A percentile compares a stretch with the other conserved stretches of the same genome.
Conservation (phyloP, 2,888 invertebrate species). For the Agrochola macilenta region DNA sequence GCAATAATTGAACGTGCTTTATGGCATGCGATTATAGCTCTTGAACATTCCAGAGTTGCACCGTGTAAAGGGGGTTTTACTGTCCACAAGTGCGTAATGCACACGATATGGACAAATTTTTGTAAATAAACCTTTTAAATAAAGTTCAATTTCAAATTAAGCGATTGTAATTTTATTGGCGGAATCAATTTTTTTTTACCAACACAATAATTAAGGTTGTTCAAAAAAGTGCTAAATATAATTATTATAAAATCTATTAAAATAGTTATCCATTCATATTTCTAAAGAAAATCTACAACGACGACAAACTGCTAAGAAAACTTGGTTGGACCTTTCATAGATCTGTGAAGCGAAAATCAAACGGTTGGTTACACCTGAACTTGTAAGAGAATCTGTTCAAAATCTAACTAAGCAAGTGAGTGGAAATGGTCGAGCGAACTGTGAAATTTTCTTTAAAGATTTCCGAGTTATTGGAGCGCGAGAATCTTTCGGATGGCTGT, state of each 20-base stretch:
- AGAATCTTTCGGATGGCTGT: conserved; percentile 45
- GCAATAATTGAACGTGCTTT: too few species aligned
- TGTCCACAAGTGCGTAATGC: too few species aligned
- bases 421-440: conserved; percentile 41
- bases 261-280: background rate
- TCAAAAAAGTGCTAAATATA: background rate
- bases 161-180: background rate
- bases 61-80: too few species aligned
- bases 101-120: too few species aligned
- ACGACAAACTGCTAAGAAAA: conserved; percentile 16
- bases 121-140: too few species aligned
- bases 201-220: too few species aligned
- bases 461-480: conserved; percentile 50
- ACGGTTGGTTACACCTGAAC: conserved; percentile 36
- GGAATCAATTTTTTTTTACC: background rate
- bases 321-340: conserved; percentile 27
- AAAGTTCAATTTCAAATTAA: background rate
- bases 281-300: background rate
- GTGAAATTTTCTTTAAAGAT: conserved; percentile 65
- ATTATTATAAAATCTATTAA: background rate
- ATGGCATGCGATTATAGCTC: too few species aligned
- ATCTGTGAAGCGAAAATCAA: conserved; percentile 46
- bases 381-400: conserved; percentile 47
- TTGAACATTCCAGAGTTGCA: too few species aligned
- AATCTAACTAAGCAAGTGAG: conserved; percentile 50